These are phyloP conservation scores for Spatula clypeata DNA, from an alignment of 2,797 vertebrate species.

Conservation along the genomic window DNA sequence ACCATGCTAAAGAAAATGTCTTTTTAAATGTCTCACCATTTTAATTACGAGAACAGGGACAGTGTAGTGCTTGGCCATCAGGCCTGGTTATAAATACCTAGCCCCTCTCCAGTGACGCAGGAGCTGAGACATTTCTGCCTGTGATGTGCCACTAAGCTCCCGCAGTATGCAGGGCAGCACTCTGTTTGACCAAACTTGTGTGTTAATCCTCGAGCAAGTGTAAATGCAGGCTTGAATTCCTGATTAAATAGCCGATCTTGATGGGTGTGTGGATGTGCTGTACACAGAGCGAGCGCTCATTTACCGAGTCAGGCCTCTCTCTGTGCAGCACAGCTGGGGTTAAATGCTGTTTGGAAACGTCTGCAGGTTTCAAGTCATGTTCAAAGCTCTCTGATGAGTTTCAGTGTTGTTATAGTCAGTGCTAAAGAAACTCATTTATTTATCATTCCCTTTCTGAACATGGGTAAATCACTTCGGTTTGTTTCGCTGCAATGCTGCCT, in stretches of 20 bases:
- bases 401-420: not conserved
- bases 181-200: not conserved
- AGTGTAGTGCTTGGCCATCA: not conserved
- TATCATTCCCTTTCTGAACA: not conserved
- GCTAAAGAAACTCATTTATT: not conserved
- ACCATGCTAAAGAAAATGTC: not conserved
- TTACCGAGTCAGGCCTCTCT: not conserved
- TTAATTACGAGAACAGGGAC: not conserved
- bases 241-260: accelerated
- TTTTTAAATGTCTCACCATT: not conserved
- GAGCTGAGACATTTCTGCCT: not conserved
- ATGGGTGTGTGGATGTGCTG: accelerated
- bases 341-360: accelerated
- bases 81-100: not conserved
- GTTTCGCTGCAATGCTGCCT: not conserved
- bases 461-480: not conserved
- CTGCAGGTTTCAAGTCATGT: not conserved
- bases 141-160: not conserved
- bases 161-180: not conserved
- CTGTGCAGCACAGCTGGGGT: not conserved
- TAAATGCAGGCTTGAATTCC: not conserved
- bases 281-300: accelerated
- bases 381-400: not conserved
- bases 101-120: not conserved
- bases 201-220: not conserved